These are phyloP conservation scores for Cydia splendana DNA, from an alignment of 1,140 invertebrate genomes.

Conservation along the genomic window DNA sequence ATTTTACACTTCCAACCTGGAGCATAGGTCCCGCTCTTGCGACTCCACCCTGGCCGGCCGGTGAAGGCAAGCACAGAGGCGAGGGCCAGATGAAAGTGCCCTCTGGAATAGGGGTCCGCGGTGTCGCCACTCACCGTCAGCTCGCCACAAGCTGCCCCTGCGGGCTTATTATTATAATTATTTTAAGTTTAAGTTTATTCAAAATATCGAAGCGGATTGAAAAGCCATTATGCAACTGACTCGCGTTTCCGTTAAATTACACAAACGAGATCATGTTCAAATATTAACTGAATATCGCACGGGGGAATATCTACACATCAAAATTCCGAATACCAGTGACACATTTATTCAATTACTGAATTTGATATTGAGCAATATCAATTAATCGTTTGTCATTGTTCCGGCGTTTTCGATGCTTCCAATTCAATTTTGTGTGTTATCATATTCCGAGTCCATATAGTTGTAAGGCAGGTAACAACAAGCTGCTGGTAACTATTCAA, in stretches of 20 bases:
- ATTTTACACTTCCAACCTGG: no score
- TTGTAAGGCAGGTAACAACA: background rate
- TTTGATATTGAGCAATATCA: slow-evolving; percentile 3
- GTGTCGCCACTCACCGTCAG: no score
- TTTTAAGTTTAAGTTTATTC: no score
- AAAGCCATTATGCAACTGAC: background rate
- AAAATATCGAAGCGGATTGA: background rate
- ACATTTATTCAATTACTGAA: slow-evolving; percentile 14
- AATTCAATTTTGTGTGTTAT: background rate
- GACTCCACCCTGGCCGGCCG: no score
- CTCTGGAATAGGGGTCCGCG: no score
- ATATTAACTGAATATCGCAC: background rate
- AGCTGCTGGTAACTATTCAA: no score
- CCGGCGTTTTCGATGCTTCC: background rate
- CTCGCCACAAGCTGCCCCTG: no score
- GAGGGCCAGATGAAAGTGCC: no score
- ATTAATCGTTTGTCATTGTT: slow-evolving; percentile 1
- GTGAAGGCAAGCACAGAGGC: no score
- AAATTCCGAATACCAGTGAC: background rate
- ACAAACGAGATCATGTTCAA: slow-evolving; percentile 2
- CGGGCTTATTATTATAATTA: no score
- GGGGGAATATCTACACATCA: background rate
- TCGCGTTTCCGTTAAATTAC: background rate
- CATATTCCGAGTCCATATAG: background rate
- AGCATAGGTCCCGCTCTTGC: no score